These are phyloP conservation scores for Chalcosyrphus nemorum DNA, from an alignment of 2,888 invertebrate species.

Conservation along the genomic window DNA sequence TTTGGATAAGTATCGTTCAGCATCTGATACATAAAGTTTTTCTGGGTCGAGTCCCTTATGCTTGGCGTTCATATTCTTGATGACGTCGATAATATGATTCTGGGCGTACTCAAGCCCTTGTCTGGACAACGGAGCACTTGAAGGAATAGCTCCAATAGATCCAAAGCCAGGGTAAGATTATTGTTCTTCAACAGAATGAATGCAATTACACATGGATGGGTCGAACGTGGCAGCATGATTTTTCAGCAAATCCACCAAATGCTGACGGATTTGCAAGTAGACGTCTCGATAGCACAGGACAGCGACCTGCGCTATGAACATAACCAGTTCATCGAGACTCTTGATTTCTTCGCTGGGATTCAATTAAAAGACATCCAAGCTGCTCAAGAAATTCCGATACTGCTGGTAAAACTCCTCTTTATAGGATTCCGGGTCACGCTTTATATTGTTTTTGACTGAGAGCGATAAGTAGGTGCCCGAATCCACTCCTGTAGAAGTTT, in stretches of 20 bases:
- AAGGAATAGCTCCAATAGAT: slow-evolving; percentile 95
- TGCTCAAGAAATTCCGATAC: slow-evolving; percentile 93
- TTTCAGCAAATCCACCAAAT: slow-evolving; percentile 92
- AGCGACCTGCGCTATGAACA: slow-evolving; percentile 96
- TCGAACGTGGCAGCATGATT: slow-evolving; percentile 93
- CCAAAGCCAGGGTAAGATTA: slow-evolving; percentile 92
- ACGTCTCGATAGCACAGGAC: slow-evolving; percentile 95
- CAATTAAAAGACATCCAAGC: slow-evolving; percentile 93
- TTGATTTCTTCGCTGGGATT: slow-evolving; percentile 93
- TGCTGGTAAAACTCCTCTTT: slow-evolving; percentile 98
- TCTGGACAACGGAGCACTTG: slow-evolving; percentile 95
- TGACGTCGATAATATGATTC: slow-evolving; percentile 95
- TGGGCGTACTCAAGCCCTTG: slow-evolving; percentile 94
- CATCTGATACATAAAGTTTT: slow-evolving; percentile 98
- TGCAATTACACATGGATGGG: slow-evolving; percentile 94
- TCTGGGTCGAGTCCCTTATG: slow-evolving; percentile 93
- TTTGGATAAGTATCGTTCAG: slow-evolving; percentile 92
- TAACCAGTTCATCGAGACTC: slow-evolving; percentile 92
- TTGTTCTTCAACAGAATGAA: slow-evolving; percentile 96
- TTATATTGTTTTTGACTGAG: slow-evolving; percentile 97
- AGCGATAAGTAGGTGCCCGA: too few species aligned
- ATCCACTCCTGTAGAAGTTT: too few species aligned
- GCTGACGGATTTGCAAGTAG: slow-evolving; percentile 91
- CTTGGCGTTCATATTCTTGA: slow-evolving; percentile 96
- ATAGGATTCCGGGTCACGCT: slow-evolving; percentile 97